phyloP scores from a whole-genome alignment of 2,797 vertebrate species.

The Tinamus major region DNA sequence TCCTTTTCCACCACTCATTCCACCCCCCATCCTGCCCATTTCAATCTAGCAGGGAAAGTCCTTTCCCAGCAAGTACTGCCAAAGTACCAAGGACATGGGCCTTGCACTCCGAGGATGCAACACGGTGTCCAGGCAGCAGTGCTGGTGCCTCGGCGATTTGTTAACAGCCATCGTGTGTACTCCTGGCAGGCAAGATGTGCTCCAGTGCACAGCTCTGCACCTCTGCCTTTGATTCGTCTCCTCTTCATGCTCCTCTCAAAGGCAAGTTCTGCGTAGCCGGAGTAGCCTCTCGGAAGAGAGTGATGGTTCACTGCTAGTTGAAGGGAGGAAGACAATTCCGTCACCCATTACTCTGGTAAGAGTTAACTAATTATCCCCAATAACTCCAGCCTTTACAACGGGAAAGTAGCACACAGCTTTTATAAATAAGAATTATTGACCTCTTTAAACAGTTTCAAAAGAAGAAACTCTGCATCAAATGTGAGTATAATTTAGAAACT shows the following conservation, averaged over 20 bases:
- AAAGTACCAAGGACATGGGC: slow-evolving; percentile 44
- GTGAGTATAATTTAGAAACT: slow-evolving; percentile 77
- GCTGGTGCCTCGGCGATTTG: slow-evolving; percentile 35
- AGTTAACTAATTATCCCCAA: slow-evolving; percentile 66
- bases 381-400: slow-evolving; percentile 69
- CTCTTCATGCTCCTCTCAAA: slow-evolving; percentile 26
- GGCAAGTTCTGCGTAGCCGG: not conserved
- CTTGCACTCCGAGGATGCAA: slow-evolving; percentile 18
- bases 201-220: slow-evolving; percentile 54
- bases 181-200: slow-evolving; percentile 46
- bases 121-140: slow-evolving; percentile 28
- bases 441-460: slow-evolving; percentile 85
- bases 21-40: slow-evolving; percentile 25
- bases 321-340: slow-evolving; percentile 60
- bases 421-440: slow-evolving; percentile 77
- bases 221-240: slow-evolving; percentile 10
- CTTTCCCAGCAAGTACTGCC: slow-evolving; percentile 32
- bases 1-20: not conserved
- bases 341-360: slow-evolving; percentile 48
- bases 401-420: slow-evolving; percentile 77
- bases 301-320: slow-evolving; percentile 46
- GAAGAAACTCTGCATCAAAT: slow-evolving; percentile 80
- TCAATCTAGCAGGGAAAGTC: slow-evolving; percentile 46
- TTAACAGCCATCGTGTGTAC: slow-evolving; percentile 3
- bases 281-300: slow-evolving; percentile 30